Evolutionary conservation across 2,888 invertebrate genomes (phyloP), one percentile per base, ranked within the genome.

Genomic region (Chelonus formosanus): DNA sequence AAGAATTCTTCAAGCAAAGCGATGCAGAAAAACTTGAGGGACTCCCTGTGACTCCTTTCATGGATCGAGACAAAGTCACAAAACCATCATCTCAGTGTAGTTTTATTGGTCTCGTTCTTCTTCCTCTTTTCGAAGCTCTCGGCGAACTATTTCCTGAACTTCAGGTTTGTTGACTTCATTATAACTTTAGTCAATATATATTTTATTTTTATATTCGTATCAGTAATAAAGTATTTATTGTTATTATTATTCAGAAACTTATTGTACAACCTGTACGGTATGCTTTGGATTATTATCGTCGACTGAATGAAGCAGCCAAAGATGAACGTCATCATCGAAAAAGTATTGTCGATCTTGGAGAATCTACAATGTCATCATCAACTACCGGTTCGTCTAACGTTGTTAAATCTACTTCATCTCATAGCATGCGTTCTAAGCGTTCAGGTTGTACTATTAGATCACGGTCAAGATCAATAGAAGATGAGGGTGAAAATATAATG

Each of bases 41-140:
- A 6, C 86, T 94, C 70, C 93, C 93, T 3, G 92, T 94, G 36
- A 93, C 93, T 35, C 93, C 94, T 0, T 93, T 94, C 81, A 94
- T 94, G 93, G 94, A 94, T 83, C 88, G 93, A 43, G 93, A 93
- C 73, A 93, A 93, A 85, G 92, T 93, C 63, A 92, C 92, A 67
- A 93, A 92, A 81, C 91, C 92, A 3, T 92, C 92, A 20, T 93
- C 93, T 1, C 93, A 94, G 82, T 92, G 92, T 79, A 92, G 92
- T 62, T 94, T 94, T 84, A 94, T 94, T 80, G 92, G 93, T 54
- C 88, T 92, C 77, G 93, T 94, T 52, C 86, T 94, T 55, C 85
- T 94, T 76, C 94, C 94, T 10, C 86, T 94, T 50, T 93, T 93
- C 81, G 92, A 93, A 83, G 90, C 91, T 5, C 87, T 94, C 20